These are phyloP conservation scores for Lithophane semibrunnea DNA, from an alignment of 2,888 invertebrate species.

Conservation along the genomic window DNA sequence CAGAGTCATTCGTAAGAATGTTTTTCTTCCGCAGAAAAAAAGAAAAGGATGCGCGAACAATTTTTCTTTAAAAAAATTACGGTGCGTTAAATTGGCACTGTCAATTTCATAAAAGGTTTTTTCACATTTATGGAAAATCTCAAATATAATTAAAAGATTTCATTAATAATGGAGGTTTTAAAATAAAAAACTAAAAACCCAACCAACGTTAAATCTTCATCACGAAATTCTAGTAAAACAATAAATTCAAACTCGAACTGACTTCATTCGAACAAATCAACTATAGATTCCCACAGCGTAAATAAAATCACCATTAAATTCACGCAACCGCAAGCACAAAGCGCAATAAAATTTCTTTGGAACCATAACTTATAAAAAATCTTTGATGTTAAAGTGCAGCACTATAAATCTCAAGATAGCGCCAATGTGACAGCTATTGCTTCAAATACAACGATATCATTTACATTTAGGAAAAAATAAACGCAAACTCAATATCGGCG, in stretches of 20 bases:
- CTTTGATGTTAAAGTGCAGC: constrained; percentile 47
- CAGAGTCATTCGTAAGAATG: constrained; percentile 39
- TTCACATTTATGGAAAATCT: not conserved
- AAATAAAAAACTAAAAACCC: not conserved
- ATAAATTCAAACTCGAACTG: not conserved
- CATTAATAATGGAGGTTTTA: too few species aligned
- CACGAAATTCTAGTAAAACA: not conserved
- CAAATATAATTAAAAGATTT: not conserved
- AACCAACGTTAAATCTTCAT: not conserved
- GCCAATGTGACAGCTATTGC: constrained; percentile 46
- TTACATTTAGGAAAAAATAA: constrained; percentile 61
- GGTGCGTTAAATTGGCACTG: constrained; percentile 7
- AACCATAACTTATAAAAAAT: constrained; percentile 37
- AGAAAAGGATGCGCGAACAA: constrained; percentile 3
- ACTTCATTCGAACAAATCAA: constrained; percentile 24
- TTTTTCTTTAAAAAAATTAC: constrained; percentile 31
- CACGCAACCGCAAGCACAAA: constrained; percentile 54
- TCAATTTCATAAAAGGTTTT: not conserved
- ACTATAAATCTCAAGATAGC: constrained; percentile 40
- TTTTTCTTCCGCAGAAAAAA: constrained; percentile 44
- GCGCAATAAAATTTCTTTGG: constrained; percentile 53
- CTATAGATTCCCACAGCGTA: constrained; percentile 48
- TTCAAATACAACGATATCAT: constrained; percentile 56
- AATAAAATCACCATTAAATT: constrained; percentile 49
- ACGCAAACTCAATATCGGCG: constrained; percentile 63